Base-by-base conservation (phyloP, 2,113 vertebrate species). In the Anser cygnoides region DNA sequence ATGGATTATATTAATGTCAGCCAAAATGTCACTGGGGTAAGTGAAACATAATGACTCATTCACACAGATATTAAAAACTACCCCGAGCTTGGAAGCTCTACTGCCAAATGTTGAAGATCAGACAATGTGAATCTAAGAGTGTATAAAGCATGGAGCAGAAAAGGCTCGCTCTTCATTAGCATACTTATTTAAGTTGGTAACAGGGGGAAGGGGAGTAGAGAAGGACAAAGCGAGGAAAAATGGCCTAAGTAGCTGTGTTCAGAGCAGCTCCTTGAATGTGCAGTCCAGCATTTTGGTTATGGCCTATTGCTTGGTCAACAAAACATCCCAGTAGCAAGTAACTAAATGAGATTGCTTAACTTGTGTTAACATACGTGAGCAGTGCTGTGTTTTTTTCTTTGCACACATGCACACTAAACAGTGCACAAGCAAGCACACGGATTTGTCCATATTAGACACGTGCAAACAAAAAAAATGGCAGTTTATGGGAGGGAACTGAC, bases 1-100 rank as follows among this genome's bases (percentile, higher is more conserved):
- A 75, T 59, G 91, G 89, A 94, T 90, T 93, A 71, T 95, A 75
- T 43, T 95, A 46, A 37, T 91, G 87, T 90, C 87, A 96, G 88
- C 93, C 68, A 72, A 93, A 93, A 91, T 91, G 59, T 73, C 91
- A 97, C 82, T 57, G 44, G 43, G 44, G 71, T 91, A 89, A 97
- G 93, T 86, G 79, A 81, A 94, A 84, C 87, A 89, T 49, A 97
- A 89, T 87, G 86, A 77, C 43, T 66, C 39, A 6, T 81, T 84
- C 73, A 86, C 4, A 3, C 35, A 87, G 58, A 62, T 74, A 71
- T 8, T 95, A 86, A 92, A 73, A 96, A 89, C 58, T 92, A 11
- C 59, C 54, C 37, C 39, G 50, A 54, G 78, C 94, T 95, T 92
- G 68, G 61, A 90, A 95, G 41, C 2, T 0, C 66, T 90, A 1